Percentiles rank a stretch among this genome's conserved stretches.
phyloP scores from a whole-genome alignment of 2,888 invertebrate species.

The Plagiodera versicolora region DNA sequence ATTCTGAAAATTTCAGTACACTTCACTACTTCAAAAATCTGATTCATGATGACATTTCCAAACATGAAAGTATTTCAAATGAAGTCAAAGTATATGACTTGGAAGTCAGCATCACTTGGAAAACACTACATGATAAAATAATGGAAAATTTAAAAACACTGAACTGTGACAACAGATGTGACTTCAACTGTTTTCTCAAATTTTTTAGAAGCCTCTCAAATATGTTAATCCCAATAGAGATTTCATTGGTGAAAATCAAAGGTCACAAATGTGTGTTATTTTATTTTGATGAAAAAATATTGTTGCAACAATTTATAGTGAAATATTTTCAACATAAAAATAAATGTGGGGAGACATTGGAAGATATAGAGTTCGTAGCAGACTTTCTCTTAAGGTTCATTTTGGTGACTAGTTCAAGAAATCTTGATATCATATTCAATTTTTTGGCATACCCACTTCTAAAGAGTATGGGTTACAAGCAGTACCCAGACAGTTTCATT shows the following conservation, averaged over 20 bases:
- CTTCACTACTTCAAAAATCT: constrained; percentile 25
- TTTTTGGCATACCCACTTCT: constrained; percentile 39
- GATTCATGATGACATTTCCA: constrained; percentile 29
- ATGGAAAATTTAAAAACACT: constrained; percentile 17
- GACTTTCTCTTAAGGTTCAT: constrained; percentile 36
- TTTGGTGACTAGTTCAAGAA: constrained; percentile 35
- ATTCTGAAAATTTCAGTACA: constrained; percentile 21
- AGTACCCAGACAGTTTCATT: constrained; percentile 36
- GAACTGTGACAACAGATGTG: constrained; percentile 18
- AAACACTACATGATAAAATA: constrained; percentile 26
- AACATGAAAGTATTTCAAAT: constrained; percentile 15
- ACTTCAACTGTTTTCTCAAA: constrained; percentile 14
- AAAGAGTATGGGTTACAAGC: constrained; percentile 28
- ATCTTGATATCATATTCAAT: constrained; percentile 42
- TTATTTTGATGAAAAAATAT: constrained; percentile 34
- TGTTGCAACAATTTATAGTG: constrained; percentile 27
- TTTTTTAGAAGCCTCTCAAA: constrained; percentile 25
- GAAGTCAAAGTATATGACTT: constrained; percentile 25
- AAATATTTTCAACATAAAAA: constrained; percentile 32
- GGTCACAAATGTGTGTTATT: constrained; percentile 18
- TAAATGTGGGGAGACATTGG: constrained; percentile 22
- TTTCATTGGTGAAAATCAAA: constrained; percentile 24
- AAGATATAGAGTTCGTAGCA: constrained; percentile 19
- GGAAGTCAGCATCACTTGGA: constrained; percentile 33
- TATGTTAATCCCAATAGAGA: constrained; percentile 27